Evolutionary conservation across 2,797 vertebrate species (phyloP).

Genomic region (Poecile montanus): DNA sequence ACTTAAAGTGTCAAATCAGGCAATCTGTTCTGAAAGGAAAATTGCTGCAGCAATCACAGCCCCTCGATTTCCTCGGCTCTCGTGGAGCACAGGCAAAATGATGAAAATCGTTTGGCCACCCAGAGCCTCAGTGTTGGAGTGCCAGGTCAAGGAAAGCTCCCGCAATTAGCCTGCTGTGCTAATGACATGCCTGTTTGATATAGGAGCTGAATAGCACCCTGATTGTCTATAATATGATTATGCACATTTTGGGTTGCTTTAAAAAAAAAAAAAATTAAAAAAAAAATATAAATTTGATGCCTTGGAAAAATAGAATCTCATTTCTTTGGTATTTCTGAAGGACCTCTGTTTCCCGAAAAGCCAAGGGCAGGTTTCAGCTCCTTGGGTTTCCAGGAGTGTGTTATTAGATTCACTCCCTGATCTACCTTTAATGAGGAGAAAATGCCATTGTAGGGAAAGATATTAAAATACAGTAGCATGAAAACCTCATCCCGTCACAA

Average conservation of each 20-base stretch:
- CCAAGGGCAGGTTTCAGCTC: conserved; percentile 28
- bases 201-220: conserved; percentile 35
- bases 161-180: conserved; percentile 60
- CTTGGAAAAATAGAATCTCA: conserved; percentile 54
- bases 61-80: conserved; percentile 37
- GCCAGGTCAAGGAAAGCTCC: conserved; percentile 62
- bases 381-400: neutral
- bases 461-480: neutral
- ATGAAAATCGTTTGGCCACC: conserved; percentile 66
- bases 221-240: conserved; percentile 58
- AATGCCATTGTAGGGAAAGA: neutral
- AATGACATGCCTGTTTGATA: conserved; percentile 61
- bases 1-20: conserved; percentile 51
- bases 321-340: conserved; percentile 58
- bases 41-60: conserved; percentile 62
- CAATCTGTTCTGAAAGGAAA: conserved; percentile 68
- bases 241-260: neutral
- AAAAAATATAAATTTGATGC: neutral
- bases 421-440: conserved; percentile 35
- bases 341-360: conserved; percentile 36
- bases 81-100: conserved; percentile 33
- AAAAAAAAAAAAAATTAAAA: neutral
- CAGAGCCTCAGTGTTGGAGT: conserved; percentile 41
- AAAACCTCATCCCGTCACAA: neutral
- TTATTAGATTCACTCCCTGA: conserved; percentile 29